A percentile compares a stretch with the other conserved stretches of the same genome.
These are phyloP conservation scores for Micromys minutus DNA, from an alignment of 2,113 vertebrate genomes.

Conservation along the genomic window DNA sequence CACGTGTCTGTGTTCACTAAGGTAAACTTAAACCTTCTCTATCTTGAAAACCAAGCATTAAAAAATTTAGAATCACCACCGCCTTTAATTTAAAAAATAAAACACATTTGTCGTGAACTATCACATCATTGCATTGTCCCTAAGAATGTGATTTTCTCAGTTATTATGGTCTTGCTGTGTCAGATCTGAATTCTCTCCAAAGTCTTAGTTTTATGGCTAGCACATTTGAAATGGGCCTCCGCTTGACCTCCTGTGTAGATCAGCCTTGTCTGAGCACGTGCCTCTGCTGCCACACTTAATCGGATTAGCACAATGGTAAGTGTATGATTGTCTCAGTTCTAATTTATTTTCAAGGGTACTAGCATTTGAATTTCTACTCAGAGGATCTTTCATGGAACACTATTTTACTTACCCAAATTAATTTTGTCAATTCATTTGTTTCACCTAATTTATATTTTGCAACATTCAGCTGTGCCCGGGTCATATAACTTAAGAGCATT, in stretches of 20 bases:
- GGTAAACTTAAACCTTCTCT: background rate
- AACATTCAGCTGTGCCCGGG: background rate
- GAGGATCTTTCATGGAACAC: background rate
- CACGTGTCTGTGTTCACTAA: background rate
- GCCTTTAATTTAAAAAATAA: background rate
- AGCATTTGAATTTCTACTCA: background rate
- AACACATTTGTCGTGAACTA: background rate
- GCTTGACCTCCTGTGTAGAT: background rate
- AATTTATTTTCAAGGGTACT: background rate
- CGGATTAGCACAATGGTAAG: background rate
- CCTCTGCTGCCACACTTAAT: background rate
- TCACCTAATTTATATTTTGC: constrained; percentile 5
- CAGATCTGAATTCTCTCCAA: background rate
- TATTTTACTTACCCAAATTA: constrained; percentile 35
- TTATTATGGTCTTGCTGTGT: background rate
- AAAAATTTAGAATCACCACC: background rate
- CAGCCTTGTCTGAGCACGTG: background rate
- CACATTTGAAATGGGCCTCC: constrained; percentile 4
- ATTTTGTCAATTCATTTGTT: background rate
- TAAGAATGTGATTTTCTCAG: background rate
- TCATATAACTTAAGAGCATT: background rate
- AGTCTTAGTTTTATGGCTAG: constrained; percentile 18
- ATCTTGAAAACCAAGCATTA: constrained; percentile 1
- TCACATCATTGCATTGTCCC: background rate
- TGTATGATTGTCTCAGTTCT: background rate